Percentiles rank a stretch among this genome's conserved stretches.
Conservation (phyloP, 2,888 invertebrate species). For the Apomyelois bistriatella region DNA sequence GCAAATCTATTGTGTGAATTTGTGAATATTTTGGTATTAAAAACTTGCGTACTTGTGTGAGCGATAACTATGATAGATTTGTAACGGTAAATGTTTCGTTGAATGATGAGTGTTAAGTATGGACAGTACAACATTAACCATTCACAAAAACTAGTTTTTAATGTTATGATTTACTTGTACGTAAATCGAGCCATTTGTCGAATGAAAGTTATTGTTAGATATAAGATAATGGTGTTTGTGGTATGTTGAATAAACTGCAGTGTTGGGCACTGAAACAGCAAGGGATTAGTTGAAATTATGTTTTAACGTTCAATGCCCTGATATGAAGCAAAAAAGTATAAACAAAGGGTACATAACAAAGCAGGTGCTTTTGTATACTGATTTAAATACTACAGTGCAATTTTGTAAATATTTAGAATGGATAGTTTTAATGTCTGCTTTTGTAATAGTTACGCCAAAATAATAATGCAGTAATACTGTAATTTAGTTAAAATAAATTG, state of each 20-base stretch:
- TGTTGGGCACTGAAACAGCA: conserved; percentile 16
- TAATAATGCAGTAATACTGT: conserved; percentile 24
- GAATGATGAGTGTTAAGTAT: not conserved
- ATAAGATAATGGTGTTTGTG: conserved; percentile 9
- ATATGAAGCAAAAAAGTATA: not conserved
- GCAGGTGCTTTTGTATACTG: conserved; percentile 57
- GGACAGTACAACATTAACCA: not conserved
- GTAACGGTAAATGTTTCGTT: conserved; percentile 3
- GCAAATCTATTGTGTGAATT: not conserved
- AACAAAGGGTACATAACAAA: conserved; percentile 10
- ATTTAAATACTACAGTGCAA: conserved; percentile 49
- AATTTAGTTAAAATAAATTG: conserved; percentile 28
- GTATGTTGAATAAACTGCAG: conserved; percentile 30
- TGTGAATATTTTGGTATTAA: not conserved
- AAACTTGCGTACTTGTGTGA: not conserved
- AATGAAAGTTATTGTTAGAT: conserved; percentile 10
- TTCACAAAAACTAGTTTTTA: conserved; percentile 3
- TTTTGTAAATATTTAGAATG: conserved; percentile 46
- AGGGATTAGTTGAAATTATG: not conserved
- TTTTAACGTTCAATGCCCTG: not conserved
- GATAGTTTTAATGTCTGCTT: conserved; percentile 29
- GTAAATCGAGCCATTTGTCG: conserved; percentile 9
- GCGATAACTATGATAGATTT: not conserved
- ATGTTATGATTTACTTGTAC: not conserved
- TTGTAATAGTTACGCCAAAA: conserved; percentile 27